Evolutionary conservation across 2,888 invertebrate genomes (phyloP), one percentile per base, ranked within the genome.

Genomic region (Myopa testacea): DNA sequence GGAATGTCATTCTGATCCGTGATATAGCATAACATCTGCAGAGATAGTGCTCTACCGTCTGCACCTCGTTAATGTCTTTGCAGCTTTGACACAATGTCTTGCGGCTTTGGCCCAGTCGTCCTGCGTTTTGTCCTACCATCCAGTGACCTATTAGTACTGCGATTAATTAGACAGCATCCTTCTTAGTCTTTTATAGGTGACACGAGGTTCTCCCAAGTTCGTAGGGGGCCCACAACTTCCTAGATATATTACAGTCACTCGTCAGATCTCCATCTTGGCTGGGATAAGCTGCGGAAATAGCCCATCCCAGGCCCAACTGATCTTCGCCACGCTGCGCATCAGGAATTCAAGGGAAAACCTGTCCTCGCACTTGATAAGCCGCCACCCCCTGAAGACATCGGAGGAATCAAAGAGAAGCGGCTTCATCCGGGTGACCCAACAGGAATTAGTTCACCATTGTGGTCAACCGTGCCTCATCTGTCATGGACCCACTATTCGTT

Each of bases 221-320:
- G 52, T 12, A 52, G 52, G 52, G 3, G 52, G 14, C 10, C 52
- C 10, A 1, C 52, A 52, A 14, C 52, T 14, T 52, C 26, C 26
- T 26, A 26, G 26, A 26, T 26, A 26, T 26, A 1, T 26, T 26
- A 26, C 26, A 26, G 26, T 26, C n/a, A n/a, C n/a, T n/a, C n/a
- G n/a, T n/a, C n/a, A n/a, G 58, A 58, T n/a, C 58, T 58, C 58
- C 14, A n/a, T 4, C 58, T 58, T 58, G 58, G 58, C 58, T 58
- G n/a, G 58, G 3, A 58, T 58, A n/a, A 58, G 58, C 58, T 58
- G 58, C 7, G 16, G 58, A 58, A 10, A 3, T 58, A 58, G 58
- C 50, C 50, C 50, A 8, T 50, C 50, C 50, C 12, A 50, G 6
- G 50, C 50, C 50, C 12, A 12, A 50, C 50, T 50, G 50, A 50